Evolutionary conservation across 2,888 invertebrate genomes (phyloP).

Genomic region (Odontocerum albicorne): DNA sequence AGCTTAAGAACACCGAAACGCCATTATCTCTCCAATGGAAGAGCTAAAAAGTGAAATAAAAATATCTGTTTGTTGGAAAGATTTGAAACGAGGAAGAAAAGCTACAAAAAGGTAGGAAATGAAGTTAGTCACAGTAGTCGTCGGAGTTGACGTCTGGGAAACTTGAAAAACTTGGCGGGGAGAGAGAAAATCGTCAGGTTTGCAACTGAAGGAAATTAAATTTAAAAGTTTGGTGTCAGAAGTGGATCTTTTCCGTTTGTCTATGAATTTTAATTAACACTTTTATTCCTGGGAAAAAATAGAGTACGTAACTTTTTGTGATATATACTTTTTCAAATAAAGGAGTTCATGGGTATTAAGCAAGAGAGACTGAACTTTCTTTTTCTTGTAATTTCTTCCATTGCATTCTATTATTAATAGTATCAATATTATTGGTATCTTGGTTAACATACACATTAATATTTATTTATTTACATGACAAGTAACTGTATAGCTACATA

Average conservation of each 20-base stretch:
- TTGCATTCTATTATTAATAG: no score
- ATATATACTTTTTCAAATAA: no score
- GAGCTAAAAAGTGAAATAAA: neutral
- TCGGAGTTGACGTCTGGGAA: neutral
- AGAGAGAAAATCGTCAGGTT: neutral
- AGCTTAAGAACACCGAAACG: slow-evolving; percentile 7
- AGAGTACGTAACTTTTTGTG: no score
- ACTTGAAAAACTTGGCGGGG: slow-evolving; percentile 13
- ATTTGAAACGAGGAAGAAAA: slow-evolving; percentile 1
- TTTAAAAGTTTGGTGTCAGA: slow-evolving; percentile 16
- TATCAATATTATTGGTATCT: no score
- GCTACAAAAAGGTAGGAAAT: neutral
- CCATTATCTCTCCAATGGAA: neutral
- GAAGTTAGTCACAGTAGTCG: neutral
- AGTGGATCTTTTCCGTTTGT: neutral
- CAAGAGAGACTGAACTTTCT: no score
- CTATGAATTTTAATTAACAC: slow-evolving; percentile 3
- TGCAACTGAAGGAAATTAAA: slow-evolving; percentile 18
- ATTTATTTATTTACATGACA: no score
- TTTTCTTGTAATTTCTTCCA: no score
- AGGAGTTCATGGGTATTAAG: no score
- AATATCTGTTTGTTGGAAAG: neutral
- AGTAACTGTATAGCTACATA: no score
- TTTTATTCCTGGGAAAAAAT: neutral
- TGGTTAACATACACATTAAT: no score